phyloP scores from a whole-genome alignment of 2,888 invertebrate species.

The Tetanocera ferruginea region DNA sequence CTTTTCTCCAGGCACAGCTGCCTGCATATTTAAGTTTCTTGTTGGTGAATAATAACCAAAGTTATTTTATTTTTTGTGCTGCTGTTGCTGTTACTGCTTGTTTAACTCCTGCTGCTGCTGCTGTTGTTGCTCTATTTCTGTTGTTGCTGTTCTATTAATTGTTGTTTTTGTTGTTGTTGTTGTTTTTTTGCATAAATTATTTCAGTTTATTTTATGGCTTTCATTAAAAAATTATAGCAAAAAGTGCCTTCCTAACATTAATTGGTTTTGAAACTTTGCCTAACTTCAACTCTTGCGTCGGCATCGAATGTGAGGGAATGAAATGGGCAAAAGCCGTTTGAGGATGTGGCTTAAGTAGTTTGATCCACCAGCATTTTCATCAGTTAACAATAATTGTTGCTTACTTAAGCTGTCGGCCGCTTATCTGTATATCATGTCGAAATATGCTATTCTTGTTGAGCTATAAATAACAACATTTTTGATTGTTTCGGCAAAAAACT shows the following conservation, averaged over 20 bases:
- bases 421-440: too few species aligned
- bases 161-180: conserved; percentile 1
- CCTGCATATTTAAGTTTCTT: conserved; percentile 13
- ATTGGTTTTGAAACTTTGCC: conserved; percentile 24
- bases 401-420: too few species aligned
- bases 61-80: background rate
- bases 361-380: too few species aligned
- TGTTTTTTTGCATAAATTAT: conserved; percentile 24
- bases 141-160: background rate
- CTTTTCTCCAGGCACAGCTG: conserved; percentile 10
- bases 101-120: background rate
- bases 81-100: background rate
- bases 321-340: too few species aligned
- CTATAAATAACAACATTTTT: too few species aligned
- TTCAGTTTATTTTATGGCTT: conserved; percentile 23
- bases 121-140: background rate
- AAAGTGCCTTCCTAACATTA: conserved; percentile 7
- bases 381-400: too few species aligned
- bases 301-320: too few species aligned
- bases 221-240: conserved; percentile 31
- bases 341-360: too few species aligned
- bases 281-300: background rate
- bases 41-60: conserved; percentile 5
- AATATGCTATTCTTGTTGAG: too few species aligned
- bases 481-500: too few species aligned